phyloP scores from a whole-genome alignment of 2,113 vertebrate species.

The Spilogale gracilis region DNA sequence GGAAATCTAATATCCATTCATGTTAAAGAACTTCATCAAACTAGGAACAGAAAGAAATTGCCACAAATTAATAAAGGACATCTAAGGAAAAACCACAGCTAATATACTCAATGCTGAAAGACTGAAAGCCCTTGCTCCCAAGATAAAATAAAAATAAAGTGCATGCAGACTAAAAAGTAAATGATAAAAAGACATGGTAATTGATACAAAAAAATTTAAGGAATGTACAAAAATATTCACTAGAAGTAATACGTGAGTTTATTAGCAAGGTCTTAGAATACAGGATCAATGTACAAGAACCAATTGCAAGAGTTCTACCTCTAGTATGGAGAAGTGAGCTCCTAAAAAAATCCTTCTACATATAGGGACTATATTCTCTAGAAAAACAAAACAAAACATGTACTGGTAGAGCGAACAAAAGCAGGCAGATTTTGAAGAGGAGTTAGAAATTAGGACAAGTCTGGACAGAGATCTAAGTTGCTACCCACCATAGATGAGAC shows the following conservation, averaged over 20 bases:
- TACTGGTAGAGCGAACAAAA: background rate
- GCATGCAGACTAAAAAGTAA: background rate
- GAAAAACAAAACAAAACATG: background rate
- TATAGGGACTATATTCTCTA: background rate
- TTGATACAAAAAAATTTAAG: background rate
- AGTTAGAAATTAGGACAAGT: background rate
- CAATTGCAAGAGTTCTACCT: background rate
- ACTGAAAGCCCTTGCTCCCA: background rate
- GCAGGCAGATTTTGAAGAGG: background rate
- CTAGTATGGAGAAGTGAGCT: background rate
- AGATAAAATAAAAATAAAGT: slow-evolving; percentile 45
- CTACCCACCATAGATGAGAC: background rate
- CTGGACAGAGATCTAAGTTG: background rate
- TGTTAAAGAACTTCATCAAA: background rate
- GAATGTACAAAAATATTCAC: background rate
- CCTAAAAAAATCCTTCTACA: background rate
- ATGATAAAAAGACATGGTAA: background rate
- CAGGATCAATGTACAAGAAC: background rate
- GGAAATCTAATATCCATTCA: background rate
- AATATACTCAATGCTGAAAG: background rate
- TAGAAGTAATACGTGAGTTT: background rate
- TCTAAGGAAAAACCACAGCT: background rate
- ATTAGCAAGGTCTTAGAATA: background rate
- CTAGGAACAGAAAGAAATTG: background rate
- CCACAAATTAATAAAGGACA: background rate